Evolutionary conservation across 2,113 vertebrate genomes (phyloP).

Genomic region (Synchiropus splendidus): DNA sequence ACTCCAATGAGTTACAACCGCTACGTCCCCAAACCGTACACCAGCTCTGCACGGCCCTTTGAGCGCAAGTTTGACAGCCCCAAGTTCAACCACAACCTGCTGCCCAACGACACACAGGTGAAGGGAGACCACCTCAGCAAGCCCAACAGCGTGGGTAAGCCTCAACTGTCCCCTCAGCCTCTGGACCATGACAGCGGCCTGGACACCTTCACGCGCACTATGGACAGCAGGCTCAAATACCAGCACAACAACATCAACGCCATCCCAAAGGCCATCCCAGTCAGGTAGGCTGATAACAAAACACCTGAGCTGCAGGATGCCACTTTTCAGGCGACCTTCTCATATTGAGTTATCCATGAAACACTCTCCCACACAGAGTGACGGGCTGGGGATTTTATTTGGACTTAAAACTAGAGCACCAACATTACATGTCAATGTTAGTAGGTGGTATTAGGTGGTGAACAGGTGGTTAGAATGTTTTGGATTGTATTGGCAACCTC

Average conservation of each 20-base stretch:
- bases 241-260: constrained; percentile 88
- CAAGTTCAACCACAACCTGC: constrained; percentile 96
- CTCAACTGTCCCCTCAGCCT: constrained; percentile 75
- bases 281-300: constrained; percentile 71
- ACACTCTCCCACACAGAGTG: no score
- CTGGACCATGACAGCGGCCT: constrained; percentile 81
- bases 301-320: no score
- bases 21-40: constrained; percentile 82
- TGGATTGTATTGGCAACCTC: no score
- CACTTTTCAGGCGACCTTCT: no score
- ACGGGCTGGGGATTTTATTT: no score
- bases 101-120: constrained; percentile 80
- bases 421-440: no score
- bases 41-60: constrained; percentile 77
- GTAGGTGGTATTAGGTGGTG: no score
- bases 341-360: no score
- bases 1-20: constrained; percentile 70
- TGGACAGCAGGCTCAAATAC: constrained; percentile 85
- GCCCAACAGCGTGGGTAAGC: constrained; percentile 61
- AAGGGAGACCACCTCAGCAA: constrained; percentile 76
- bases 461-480: no score
- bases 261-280: constrained; percentile 87
- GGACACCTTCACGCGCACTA: constrained; percentile 81
- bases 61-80: constrained; percentile 98
- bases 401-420: no score